Evolutionary conservation across 2,888 invertebrate species (phyloP).

Genomic region (Eremobia ochroleuca): DNA sequence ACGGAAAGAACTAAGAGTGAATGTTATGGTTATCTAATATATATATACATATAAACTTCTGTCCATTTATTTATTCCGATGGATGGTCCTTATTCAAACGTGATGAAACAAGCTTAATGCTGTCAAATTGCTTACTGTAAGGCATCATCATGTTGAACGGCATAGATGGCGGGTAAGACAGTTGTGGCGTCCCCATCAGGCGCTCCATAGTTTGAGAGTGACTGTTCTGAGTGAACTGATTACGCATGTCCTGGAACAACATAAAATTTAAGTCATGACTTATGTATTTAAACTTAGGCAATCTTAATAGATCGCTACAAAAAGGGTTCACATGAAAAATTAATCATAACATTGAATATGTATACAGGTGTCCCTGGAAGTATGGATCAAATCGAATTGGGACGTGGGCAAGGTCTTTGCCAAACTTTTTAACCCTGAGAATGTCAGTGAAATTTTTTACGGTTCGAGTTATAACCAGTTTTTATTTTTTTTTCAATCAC

Average conservation of each 20-base stretch:
- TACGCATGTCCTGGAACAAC: conserved; percentile 84
- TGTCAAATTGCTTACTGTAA: conserved; percentile 77
- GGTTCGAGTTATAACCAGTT: no score
- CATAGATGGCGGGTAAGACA: conserved; percentile 85
- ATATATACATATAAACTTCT: background rate
- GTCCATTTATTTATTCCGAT: background rate
- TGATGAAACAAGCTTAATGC: background rate
- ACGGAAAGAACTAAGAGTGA: background rate
- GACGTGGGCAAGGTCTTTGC: no score
- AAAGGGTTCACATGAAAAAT: background rate
- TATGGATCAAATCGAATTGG: no score
- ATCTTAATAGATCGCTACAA: background rate
- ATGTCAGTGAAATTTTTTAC: no score
- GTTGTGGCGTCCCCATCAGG: conserved; percentile 83
- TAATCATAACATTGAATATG: background rate
- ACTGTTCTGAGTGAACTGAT: conserved; percentile 89
- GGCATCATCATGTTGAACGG: conserved; percentile 90
- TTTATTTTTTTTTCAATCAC: no score
- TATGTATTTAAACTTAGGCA: background rate
- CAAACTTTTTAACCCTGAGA: no score
- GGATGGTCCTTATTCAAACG: background rate
- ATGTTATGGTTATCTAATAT: background rate
- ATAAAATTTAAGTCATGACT: background rate
- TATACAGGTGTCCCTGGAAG: no score
- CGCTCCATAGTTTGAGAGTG: conserved; percentile 90